Conservation (phyloP, 1,140 invertebrate genomes). For the Zaprionus camerounensis region DNA sequence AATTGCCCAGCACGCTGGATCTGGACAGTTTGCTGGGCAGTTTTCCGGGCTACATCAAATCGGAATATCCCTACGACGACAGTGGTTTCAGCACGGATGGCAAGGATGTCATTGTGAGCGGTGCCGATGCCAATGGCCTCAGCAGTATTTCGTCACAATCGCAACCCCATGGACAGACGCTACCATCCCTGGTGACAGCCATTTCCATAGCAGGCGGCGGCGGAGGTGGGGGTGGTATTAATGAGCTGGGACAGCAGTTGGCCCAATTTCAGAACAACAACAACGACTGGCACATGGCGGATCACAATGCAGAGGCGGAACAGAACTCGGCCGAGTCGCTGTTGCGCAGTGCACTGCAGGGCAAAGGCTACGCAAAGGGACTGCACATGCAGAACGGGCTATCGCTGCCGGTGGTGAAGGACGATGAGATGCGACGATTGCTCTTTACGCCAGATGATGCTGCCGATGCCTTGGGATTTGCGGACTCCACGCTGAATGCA, state of each 20-base stretch:
- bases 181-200: constrained; percentile 80
- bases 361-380: constrained; percentile 86
- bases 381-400: constrained; percentile 86
- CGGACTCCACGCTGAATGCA: constrained; percentile 74
- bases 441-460: constrained; percentile 82
- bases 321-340: constrained; percentile 89
- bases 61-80: constrained; percentile 89
- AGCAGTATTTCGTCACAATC: constrained; percentile 58
- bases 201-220: constrained; percentile 85
- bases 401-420: constrained; percentile 84
- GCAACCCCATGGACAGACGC: constrained; percentile 66
- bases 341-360: constrained; percentile 91
- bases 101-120: constrained; percentile 85
- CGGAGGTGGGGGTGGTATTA: constrained; percentile 78
- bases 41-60: constrained; percentile 86
- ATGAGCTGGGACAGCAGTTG: constrained; percentile 73
- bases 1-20: constrained; percentile 86
- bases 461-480: constrained; percentile 76
- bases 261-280: constrained; percentile 89
- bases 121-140: constrained; percentile 54
- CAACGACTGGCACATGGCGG: constrained; percentile 91
- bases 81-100: constrained; percentile 88
- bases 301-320: constrained; percentile 88
- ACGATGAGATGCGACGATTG: constrained; percentile 84
- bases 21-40: constrained; percentile 88